Evolutionary conservation across 1,140 invertebrate genomes (phyloP).

Genomic region (Dufourea novaeangliae): DNA sequence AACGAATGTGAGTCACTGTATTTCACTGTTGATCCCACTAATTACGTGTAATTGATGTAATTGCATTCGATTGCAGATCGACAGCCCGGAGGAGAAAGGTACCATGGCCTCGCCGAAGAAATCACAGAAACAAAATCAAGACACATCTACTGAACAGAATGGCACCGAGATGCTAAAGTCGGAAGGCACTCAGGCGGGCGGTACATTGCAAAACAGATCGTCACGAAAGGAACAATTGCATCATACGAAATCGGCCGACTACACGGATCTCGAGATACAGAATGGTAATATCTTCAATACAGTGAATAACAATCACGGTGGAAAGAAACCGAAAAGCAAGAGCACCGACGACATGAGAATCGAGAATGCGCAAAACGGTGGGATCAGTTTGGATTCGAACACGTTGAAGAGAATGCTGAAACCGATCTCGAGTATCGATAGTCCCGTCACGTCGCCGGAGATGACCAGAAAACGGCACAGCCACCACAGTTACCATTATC

Average conservation of each 20-base stretch:
- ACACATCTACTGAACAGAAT: conserved; percentile 82
- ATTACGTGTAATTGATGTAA: too few species aligned
- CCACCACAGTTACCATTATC: conserved; percentile 83
- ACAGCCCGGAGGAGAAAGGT: conserved; percentile 81
- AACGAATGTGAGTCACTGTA: too few species aligned
- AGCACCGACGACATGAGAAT: conserved; percentile 93
- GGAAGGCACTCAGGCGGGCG: conserved; percentile 91
- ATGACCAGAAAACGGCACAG: conserved; percentile 88
- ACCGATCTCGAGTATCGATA: conserved; percentile 93
- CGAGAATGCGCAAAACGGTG: conserved; percentile 83
- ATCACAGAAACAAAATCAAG: conserved; percentile 80
- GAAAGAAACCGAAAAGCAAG: conserved; percentile 89
- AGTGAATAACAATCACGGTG: conserved; percentile 86
- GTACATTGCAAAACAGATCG: conserved; percentile 84
- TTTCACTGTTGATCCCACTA: too few species aligned
- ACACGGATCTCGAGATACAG: conserved; percentile 88
- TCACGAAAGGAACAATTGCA: conserved; percentile 86
- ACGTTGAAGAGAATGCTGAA: conserved; percentile 96
- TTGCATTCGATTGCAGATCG: conserved; percentile 78
- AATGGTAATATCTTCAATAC: conserved; percentile 84
- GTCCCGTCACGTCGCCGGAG: conserved; percentile 93
- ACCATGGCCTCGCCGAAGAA: conserved; percentile 76
- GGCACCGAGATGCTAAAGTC: conserved; percentile 84
- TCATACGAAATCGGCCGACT: conserved; percentile 89
- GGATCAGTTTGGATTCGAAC: conserved; percentile 87